These are phyloP conservation scores for Cephalopterus ornatus DNA, from an alignment of 2,113 vertebrate genomes.

Conservation along the genomic window DNA sequence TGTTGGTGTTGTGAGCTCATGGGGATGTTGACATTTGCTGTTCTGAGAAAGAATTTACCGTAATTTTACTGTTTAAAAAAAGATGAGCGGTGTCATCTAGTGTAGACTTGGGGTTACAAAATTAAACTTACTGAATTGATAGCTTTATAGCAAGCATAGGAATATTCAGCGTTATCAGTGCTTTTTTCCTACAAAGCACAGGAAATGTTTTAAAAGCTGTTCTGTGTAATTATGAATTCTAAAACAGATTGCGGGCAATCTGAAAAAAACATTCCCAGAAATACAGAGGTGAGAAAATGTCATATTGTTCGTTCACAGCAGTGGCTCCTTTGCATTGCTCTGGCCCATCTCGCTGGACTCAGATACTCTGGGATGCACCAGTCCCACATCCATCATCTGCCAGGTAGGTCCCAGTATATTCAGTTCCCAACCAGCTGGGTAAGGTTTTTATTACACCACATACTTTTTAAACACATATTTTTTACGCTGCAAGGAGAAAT, in stretches of 20 bases:
- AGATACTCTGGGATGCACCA: fast-evolving
- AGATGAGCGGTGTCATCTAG: background rate
- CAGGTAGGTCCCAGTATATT: background rate
- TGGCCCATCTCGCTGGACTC: fast-evolving
- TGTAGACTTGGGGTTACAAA: background rate
- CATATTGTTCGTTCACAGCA: background rate
- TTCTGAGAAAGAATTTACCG: background rate
- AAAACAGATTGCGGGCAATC: background rate
- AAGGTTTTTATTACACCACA: background rate
- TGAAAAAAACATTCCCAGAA: background rate
- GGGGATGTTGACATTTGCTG: background rate
- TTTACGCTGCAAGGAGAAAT: background rate
- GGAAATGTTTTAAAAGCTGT: background rate
- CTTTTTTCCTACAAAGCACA: background rate
- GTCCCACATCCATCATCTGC: background rate
- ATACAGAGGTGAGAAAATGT: background rate
- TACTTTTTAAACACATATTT: background rate
- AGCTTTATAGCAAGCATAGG: background rate
- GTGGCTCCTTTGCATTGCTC: background rate
- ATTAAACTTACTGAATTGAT: background rate
- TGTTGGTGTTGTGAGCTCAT: background rate
- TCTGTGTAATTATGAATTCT: background rate
- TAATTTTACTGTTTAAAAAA: background rate
- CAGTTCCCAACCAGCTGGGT: background rate
- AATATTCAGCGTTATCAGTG: background rate